Evolutionary conservation across 2,113 vertebrate genomes (phyloP).

Genomic region (Hippocampus mohnikei): DNA sequence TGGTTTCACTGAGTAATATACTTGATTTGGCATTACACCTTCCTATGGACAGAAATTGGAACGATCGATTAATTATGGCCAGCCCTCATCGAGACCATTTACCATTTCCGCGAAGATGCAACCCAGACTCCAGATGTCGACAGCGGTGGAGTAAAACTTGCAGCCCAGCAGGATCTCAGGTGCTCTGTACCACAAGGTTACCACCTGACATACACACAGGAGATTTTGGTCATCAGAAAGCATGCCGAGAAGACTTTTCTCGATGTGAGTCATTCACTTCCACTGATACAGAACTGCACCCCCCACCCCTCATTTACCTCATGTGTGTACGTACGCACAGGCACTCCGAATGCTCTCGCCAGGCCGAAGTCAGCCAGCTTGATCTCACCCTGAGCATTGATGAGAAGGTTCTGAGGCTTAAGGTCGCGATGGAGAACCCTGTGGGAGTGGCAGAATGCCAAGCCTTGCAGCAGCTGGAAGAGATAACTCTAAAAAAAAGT

Average conservation of each 20-base stretch:
- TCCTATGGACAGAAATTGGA: neutral
- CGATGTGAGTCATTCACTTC: neutral
- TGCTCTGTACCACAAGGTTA: conserved; percentile 93
- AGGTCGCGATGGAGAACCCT: conserved; percentile 91
- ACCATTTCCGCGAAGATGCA: conserved; percentile 98
- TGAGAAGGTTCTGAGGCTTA: conserved; percentile 94
- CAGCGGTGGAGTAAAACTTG: conserved; percentile 94
- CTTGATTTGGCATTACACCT: neutral
- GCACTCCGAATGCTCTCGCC: conserved; percentile 90
- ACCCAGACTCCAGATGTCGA: conserved; percentile 95
- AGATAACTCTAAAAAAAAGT: conserved; percentile 81
- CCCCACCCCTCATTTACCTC: conserved; percentile 69
- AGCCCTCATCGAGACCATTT: conserved; percentile 10
- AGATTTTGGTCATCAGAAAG: neutral
- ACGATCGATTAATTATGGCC: neutral
- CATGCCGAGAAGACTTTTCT: neutral
- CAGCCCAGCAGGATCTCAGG: conserved; percentile 94
- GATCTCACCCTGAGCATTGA: conserved; percentile 91
- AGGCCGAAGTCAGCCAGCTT: conserved; percentile 95
- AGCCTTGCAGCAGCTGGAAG: conserved; percentile 91
- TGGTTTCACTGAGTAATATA: no score
- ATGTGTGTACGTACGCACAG: conserved; percentile 92
- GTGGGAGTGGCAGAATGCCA: conserved; percentile 94
- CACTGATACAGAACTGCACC: neutral
- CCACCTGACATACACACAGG: conserved; percentile 73